Evolutionary conservation across 2,113 vertebrate species (phyloP).

Genomic region (Podarcis muralis): DNA sequence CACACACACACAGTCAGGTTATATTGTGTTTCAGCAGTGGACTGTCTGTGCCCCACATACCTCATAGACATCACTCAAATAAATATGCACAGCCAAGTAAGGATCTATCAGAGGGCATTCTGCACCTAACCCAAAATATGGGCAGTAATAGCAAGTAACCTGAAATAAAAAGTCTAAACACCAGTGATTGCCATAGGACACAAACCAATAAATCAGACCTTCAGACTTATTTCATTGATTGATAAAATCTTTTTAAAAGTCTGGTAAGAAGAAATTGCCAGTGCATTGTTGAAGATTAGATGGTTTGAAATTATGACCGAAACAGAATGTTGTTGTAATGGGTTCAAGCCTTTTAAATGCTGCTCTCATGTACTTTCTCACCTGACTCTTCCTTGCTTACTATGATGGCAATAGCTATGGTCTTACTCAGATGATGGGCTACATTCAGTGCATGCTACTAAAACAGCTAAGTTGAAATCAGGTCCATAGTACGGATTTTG

Average conservation of each 20-base stretch:
- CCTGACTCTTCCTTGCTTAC: neutral
- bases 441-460: neutral
- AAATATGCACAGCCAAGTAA: neutral
- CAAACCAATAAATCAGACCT: neutral
- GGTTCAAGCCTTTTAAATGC: neutral
- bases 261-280: neutral
- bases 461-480: neutral
- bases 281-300: neutral
- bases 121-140: neutral
- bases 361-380: neutral
- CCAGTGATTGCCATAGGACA: neutral
- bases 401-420: neutral
- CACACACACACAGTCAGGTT: too few species aligned
- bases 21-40: neutral
- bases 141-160: neutral
- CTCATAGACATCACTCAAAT: neutral
- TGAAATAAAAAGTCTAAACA: neutral
- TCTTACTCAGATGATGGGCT: neutral
- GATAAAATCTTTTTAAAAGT: neutral
- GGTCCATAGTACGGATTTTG: neutral
- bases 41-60: neutral
- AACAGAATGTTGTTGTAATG: neutral
- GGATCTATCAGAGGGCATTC: neutral
- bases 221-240: conserved; percentile 10
- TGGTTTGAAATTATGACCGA: neutral